Base-by-base conservation (phyloP, 2,113 vertebrate species). In the Cinclus cinclus region DNA sequence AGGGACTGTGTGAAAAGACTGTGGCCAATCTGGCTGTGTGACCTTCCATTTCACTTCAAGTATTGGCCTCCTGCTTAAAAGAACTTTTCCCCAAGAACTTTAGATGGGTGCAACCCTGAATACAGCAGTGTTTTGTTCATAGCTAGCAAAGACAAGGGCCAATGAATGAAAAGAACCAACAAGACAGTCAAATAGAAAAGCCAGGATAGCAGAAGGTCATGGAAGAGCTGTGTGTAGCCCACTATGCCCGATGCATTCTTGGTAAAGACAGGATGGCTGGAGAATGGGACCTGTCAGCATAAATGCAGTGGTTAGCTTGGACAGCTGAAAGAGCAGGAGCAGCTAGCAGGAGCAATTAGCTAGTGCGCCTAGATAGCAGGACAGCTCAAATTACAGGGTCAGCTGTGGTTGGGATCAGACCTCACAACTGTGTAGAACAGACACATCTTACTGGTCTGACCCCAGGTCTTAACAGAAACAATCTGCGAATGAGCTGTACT, bases 261-360 rank as follows among this genome's bases (percentile, higher is more conserved):
- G 21, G 19, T 68, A 56, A 67, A 60, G 53, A 47, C 42, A 70
- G 25, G 44, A n/a, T 41, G 67, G 44, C 60, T 58, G 59, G 41
- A 10, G 52, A 63, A 35, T 0, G 1, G 30, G 68, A 53, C 49
- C 49, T 52, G 55, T 18, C 17, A 52, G 67, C 5, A 0, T 9
- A 81, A 35, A 69, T 67, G 65, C 65, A 37, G 53, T 21, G 25
- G 10, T 73, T 44, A 69, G 64, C 67, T 23, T 35, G 50, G 64
- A 18, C 18, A 53, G 53, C 59, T 35, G 49, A 17, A 75, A 86
- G 67, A 59, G 44, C 41, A 67, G 70, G 21, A 75, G 35, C 42
- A 85, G 78, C 78, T 41, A 78, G 85, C 64, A 53, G 67, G 28
- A 83, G 76, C 13, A 27, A 65, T 49, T 49, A 49, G 70, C 59